Evolutionary conservation across 2,888 invertebrate genomes (phyloP).

Genomic region (Choristoneura rosaceana): DNA sequence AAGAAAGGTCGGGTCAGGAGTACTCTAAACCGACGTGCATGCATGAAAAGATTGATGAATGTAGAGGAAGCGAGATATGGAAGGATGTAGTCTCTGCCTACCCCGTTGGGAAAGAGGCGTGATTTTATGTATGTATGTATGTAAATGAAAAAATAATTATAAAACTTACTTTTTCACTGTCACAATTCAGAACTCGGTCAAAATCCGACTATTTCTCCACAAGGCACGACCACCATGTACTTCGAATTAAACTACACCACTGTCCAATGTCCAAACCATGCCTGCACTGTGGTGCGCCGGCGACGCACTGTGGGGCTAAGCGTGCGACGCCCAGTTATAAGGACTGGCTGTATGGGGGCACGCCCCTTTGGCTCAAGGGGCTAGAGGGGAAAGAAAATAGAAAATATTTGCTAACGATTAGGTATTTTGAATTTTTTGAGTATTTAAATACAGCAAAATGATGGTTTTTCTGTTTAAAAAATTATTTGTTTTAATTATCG

Average conservation of each 20-base stretch:
- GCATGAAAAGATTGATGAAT: too few relatives aligned
- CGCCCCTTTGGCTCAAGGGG: constrained; percentile 24
- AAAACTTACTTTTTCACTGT: background rate
- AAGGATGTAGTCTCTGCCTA: too few relatives aligned
- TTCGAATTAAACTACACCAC: background rate
- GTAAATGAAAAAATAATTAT: too few relatives aligned
- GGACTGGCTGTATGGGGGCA: constrained; percentile 11
- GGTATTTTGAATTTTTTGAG: too few relatives aligned
- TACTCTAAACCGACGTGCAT: too few relatives aligned
- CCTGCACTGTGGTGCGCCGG: constrained; percentile 44
- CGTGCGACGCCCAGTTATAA: constrained; percentile 44
- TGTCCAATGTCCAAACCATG: constrained; percentile 6
- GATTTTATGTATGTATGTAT: too few relatives aligned
- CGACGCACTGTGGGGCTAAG: constrained; percentile 58
- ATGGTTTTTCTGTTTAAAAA: too few relatives aligned
- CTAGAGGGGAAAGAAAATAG: background rate
- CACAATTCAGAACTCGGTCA: background rate
- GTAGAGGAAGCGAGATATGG: too few relatives aligned
- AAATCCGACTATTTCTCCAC: background rate
- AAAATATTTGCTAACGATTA: background rate
- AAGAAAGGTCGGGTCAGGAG: too few relatives aligned
- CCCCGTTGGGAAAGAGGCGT: too few relatives aligned
- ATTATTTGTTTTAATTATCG: too few relatives aligned
- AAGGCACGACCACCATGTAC: constrained; percentile 1
- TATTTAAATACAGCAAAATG: too few relatives aligned